Evolutionary conservation across 2,888 invertebrate species (phyloP), one percentile per base, ranked within the genome.

Genomic region (Drosophila cognata): DNA sequence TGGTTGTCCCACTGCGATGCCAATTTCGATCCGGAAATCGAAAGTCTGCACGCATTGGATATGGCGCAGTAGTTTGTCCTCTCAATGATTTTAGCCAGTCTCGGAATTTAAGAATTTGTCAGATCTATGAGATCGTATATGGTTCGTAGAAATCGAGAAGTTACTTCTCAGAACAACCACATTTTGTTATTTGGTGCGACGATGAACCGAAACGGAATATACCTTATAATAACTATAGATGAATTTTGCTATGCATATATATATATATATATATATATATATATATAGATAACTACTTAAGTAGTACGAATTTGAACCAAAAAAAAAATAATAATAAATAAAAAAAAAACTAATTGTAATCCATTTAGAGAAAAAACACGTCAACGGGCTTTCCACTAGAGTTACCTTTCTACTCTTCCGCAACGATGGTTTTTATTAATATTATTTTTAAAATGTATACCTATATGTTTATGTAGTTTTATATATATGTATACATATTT

Each of bases 1-100:
- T 96, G 96, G 96, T 93, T 95, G n/a, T 93, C 94, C 81, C 94
- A 94, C 46, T 95, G 95, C 80, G 95, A 95, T 71, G 88, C 89
- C 55, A 92, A 90, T 68, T 93, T 92, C 43, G 93, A 93, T 75
- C 89, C 86, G 7, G 92, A 93, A 63, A 78, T 93, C 2, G 92
- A 92, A 55, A 92, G 93, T 59, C 71, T 92, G 31, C 85, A 88
- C 16, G 80, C 90, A 8, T 58, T 93, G 57, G 92, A 92, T 25
- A 70, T 88, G 62, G 70, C 82, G 11, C 80, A 89, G 58, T 90
- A 90, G 69, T 46, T 46, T 16, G 46, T 0, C 25, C 25, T 13
- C 46, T 25, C 25, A 53, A 36, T 16, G 25, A 21, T 53, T 53
- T 53, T 51, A 25, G 41, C 29, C 55, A 60, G 57, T 68, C 60